These are phyloP conservation scores for Bombylius discolor DNA, from an alignment of 2,888 invertebrate genomes.

Conservation along the genomic window DNA sequence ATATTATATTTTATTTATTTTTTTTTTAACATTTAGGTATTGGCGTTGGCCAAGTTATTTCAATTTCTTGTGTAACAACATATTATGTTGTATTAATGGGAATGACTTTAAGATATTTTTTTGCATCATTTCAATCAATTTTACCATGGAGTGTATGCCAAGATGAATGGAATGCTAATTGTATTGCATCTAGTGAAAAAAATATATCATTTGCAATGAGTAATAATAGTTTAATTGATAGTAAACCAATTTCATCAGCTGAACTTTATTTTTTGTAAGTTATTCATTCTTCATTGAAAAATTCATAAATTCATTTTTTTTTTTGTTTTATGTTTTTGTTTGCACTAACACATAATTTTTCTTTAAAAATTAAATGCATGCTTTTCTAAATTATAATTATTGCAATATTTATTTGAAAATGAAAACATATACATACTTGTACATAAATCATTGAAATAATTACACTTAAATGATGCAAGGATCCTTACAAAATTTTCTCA, in stretches of 20 bases:
- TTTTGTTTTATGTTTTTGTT: no score
- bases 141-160: conserved; percentile 52
- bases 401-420: no score
- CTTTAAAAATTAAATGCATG: no score
- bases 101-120: conserved; percentile 47
- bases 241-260: conserved; percentile 28
- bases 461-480: no score
- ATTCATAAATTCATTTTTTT: no score
- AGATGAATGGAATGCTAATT: conserved; percentile 39
- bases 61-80: conserved; percentile 44
- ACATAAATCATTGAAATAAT: no score
- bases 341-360: no score
- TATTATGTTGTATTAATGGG: conserved; percentile 58
- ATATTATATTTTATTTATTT: background rate
- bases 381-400: no score
- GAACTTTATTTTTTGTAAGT: conserved; percentile 39
- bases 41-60: conserved; percentile 44
- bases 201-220: conserved; percentile 14
- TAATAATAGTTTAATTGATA: conserved; percentile 7
- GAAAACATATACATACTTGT: no score
- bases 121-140: conserved; percentile 45
- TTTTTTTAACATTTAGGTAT: conserved; percentile 34
- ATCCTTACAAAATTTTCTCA: no score
- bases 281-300: background rate
- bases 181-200: conserved; percentile 32